Evolutionary conservation across 2,888 invertebrate genomes (phyloP).

Genomic region (Dendrolimus houi): DNA sequence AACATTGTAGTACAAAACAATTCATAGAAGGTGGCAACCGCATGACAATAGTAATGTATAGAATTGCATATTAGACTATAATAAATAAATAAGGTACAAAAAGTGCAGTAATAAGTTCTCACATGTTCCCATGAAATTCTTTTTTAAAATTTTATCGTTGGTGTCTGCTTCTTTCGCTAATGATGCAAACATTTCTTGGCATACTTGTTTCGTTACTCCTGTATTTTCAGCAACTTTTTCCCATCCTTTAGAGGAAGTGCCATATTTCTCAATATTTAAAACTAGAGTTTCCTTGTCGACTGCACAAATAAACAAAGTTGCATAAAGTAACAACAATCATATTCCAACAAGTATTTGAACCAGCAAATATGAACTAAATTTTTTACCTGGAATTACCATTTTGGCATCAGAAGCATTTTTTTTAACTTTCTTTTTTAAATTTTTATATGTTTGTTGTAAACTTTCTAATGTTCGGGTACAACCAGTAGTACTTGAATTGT

Average conservation of each 20-base stretch:
- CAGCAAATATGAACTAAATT: not conserved
- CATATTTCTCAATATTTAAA: constrained; percentile 2
- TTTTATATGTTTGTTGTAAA: constrained; percentile 1
- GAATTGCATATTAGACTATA: too few relatives aligned
- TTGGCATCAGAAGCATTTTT: constrained; percentile 1
- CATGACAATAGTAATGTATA: too few relatives aligned
- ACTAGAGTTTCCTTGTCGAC: constrained; percentile 2
- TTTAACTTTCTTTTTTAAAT: constrained; percentile 2
- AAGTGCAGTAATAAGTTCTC: too few relatives aligned
- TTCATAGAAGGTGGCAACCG: too few relatives aligned
- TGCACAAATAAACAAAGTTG: not conserved
- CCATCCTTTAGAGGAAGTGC: constrained; percentile 2
- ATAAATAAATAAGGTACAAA: too few relatives aligned
- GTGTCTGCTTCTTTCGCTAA: constrained; percentile 1
- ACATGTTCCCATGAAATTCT: too few relatives aligned
- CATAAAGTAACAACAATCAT: not conserved
- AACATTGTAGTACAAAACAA: too few relatives aligned
- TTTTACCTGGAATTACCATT: constrained; percentile 2
- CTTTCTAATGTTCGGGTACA: constrained; percentile 1
- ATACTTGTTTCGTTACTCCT: not conserved
- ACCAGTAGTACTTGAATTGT: not conserved
- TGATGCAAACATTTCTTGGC: not conserved
- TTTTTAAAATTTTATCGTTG: constrained; percentile 1
- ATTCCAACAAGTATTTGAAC: not conserved
- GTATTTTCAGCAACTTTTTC: constrained; percentile 3